Percentiles rank a stretch among this genome's conserved stretches.
Conservation (phyloP, 2,888 invertebrate species). For the Coleophora deauratella region DNA sequence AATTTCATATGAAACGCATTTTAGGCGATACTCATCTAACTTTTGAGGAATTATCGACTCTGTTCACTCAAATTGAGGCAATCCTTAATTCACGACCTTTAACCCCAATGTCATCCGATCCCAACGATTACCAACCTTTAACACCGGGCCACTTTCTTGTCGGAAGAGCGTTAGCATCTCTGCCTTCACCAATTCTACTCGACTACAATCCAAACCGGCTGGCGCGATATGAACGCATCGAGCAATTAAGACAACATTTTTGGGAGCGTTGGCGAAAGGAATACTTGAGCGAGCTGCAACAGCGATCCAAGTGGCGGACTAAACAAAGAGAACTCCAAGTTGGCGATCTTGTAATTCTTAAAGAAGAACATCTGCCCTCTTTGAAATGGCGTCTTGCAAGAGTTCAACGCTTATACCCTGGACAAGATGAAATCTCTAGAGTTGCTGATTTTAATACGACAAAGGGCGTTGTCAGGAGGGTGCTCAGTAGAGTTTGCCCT, state of each 20-base stretch:
- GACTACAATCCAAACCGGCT: not conserved
- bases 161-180: not conserved
- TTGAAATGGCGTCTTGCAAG: too few species aligned
- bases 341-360: too few species aligned
- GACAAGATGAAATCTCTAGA: too few species aligned
- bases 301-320: not conserved
- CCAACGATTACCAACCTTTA: not conserved
- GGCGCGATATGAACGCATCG: not conserved
- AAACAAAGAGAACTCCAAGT: too few species aligned
- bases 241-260: not conserved
- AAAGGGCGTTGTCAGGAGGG: too few species aligned
- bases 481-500: too few species aligned
- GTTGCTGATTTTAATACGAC: too few species aligned
- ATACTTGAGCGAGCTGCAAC: not conserved
- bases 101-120: not conserved
- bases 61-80: not conserved
- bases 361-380: too few species aligned
- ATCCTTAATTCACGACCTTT: not conserved
- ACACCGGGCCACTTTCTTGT: not conserved
- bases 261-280: not conserved
- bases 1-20: slow-evolving; percentile 3
- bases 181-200: not conserved
- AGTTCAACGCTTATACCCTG: too few species aligned
- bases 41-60: slow-evolving; percentile 5
- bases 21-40: not conserved